These are phyloP conservation scores for Xestia c-nigrum DNA, from an alignment of 2,888 invertebrate genomes.

Conservation along the genomic window DNA sequence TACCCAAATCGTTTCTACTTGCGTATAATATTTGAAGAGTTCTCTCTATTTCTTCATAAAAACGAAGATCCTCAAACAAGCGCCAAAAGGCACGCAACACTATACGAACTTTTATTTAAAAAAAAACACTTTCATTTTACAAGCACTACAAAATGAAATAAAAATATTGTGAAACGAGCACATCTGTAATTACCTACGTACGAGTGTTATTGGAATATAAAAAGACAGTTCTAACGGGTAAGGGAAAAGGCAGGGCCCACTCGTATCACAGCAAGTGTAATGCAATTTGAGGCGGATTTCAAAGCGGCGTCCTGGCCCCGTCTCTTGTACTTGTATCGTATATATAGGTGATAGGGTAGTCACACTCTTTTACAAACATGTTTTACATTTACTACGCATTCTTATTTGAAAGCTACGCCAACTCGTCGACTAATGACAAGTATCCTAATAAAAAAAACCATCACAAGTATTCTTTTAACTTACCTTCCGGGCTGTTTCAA, in stretches of 20 bases:
- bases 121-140: neutral
- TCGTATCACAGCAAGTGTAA: conserved; percentile 82
- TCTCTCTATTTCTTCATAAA: too few species aligned
- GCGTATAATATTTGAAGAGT: too few species aligned
- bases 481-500: too few species aligned
- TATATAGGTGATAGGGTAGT: conserved; percentile 20
- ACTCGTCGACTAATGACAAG: neutral
- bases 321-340: conserved; percentile 25
- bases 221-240: conserved; percentile 76
- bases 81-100: neutral
- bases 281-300: conserved; percentile 83
- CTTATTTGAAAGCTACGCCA: neutral
- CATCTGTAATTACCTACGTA: conserved; percentile 80
- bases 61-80: neutral
- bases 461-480: too few species aligned
- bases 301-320: conserved; percentile 71
- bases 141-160: conserved; percentile 61
- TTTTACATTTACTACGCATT: conserved; percentile 15
- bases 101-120: neutral
- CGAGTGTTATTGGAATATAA: conserved; percentile 81
- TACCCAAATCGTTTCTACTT: too few species aligned
- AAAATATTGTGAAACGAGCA: conserved; percentile 60
- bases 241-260: conserved; percentile 76
- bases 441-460: too few species aligned
- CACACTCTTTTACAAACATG: conserved; percentile 19